Percentiles rank a stretch among this genome's conserved stretches.
phyloP scores from a whole-genome alignment of 92 coral and sea anemone species.

The Zoanthus sansibaricus region DNA sequence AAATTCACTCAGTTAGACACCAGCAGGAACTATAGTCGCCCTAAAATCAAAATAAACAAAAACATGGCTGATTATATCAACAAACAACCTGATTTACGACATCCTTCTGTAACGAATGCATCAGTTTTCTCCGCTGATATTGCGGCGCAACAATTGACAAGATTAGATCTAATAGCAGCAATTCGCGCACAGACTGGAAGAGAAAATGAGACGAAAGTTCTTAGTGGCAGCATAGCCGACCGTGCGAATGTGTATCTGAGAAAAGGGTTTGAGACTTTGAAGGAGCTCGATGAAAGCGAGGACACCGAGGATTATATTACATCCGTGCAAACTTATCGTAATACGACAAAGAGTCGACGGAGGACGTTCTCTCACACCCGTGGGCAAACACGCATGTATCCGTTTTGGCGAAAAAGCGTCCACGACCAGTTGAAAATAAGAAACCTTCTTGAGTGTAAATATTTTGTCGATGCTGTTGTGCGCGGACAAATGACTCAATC shows the following conservation, averaged over 20 bases:
- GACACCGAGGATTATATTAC: constrained; percentile 28
- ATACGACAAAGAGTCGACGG: constrained; percentile 17
- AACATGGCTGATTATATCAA: constrained; percentile 84
- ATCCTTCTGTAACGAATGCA: constrained; percentile 48
- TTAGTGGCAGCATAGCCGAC: constrained; percentile 72
- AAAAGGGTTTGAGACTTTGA: constrained; percentile 47
- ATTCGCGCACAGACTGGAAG: constrained; percentile 70
- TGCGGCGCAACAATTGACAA: constrained; percentile 61
- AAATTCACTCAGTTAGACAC: constrained; percentile 70
- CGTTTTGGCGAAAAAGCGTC: constrained; percentile 81
- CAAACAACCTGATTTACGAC: constrained; percentile 71
- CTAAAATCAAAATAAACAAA: constrained; percentile 66
- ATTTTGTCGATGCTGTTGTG: constrained; percentile 81
- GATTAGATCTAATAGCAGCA: constrained; percentile 69
- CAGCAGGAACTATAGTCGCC: constrained; percentile 52
- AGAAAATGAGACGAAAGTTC: constrained; percentile 35
- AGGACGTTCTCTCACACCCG: constrained; percentile 61
- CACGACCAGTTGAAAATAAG: constrained; percentile 81
- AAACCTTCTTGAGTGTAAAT: constrained; percentile 87
- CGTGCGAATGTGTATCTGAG: constrained; percentile 73
- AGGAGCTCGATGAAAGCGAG: constrained; percentile 25
- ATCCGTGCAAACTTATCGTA: neutral
- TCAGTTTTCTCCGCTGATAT: constrained; percentile 46
- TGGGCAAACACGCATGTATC: constrained; percentile 46
- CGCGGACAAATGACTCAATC: constrained; percentile 74